These are phyloP conservation scores for Limnephilus auricula DNA, from an alignment of 2,888 invertebrate species.

Conservation along the genomic window DNA sequence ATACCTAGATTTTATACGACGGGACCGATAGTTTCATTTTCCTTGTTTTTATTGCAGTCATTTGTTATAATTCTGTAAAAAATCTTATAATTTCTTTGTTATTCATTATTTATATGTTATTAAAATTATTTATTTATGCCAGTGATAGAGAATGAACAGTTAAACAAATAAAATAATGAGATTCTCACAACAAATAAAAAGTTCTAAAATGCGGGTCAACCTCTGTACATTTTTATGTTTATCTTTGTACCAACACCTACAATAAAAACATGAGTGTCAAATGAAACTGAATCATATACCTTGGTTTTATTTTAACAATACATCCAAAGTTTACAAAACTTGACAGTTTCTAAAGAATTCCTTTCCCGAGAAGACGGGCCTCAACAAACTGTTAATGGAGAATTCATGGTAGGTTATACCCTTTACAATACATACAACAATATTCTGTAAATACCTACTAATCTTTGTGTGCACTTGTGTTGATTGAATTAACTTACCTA, in stretches of 20 bases:
- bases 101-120: conserved; percentile 76
- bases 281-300: conserved; percentile 75
- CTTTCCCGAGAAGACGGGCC: conserved; percentile 32
- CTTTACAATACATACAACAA: conserved; percentile 8
- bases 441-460: conserved; percentile 15
- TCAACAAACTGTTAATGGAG: not conserved
- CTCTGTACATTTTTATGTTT: conserved; percentile 59
- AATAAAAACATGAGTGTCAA: conserved; percentile 80
- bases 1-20: conserved; percentile 63
- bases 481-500: not conserved
- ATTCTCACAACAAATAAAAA: conserved; percentile 79
- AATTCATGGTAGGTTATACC: conserved; percentile 39
- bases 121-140: conserved; percentile 69
- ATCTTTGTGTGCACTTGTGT: conserved; percentile 35
- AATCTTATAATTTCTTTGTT: conserved; percentile 70
- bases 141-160: conserved; percentile 56
- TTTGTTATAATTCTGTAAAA: conserved; percentile 65
- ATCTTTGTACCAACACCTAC: conserved; percentile 73
- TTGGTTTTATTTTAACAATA: conserved; percentile 58
- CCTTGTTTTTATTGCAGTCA: conserved; percentile 70
- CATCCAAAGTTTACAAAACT: conserved; percentile 28
- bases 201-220: conserved; percentile 67
- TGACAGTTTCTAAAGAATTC: conserved; percentile 18
- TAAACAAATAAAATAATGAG: conserved; percentile 54
- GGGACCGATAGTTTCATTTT: conserved; percentile 74